Conservation (phyloP, 2,797 vertebrate genomes). For the Tokudaia muenninki region DNA sequence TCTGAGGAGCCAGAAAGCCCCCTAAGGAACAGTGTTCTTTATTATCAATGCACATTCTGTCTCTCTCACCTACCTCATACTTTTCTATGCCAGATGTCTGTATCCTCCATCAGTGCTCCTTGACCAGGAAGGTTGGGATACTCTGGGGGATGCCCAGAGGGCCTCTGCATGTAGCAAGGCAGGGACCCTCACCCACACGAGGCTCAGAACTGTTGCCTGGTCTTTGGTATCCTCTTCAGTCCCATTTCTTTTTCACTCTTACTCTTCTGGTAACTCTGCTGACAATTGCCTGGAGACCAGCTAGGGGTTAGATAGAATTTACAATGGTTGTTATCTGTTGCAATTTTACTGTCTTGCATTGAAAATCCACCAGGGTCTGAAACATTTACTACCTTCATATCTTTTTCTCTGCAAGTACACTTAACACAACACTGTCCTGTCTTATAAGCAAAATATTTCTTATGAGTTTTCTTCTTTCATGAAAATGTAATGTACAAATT, state of each 20-base stretch:
- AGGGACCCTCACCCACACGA: constrained; percentile 96
- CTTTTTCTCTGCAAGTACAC: background rate
- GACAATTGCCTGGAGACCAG: constrained; percentile 97
- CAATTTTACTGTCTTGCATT: constrained; percentile 99
- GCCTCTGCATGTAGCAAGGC: constrained; percentile 96
- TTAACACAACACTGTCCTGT: background rate
- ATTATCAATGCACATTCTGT: constrained; percentile 98
- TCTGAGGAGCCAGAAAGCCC: constrained; percentile 68
- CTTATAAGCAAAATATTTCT: background rate
- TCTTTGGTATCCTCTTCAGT: constrained; percentile 94
- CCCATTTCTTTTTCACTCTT: constrained; percentile 95
- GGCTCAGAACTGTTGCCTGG: constrained; percentile 94
- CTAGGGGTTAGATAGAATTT: constrained; percentile 96
- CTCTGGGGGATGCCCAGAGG: constrained; percentile 94
- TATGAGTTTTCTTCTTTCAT: background rate
- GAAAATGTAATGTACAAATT: background rate
- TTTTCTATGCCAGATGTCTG: background rate
- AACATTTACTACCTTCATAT: constrained; percentile 95
- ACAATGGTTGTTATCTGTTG: constrained; percentile 98
- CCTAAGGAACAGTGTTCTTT: constrained; percentile 94
- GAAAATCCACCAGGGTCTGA: constrained; percentile 97
- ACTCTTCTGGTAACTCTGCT: constrained; percentile 97
- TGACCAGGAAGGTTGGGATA: constrained; percentile 94
- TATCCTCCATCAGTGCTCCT: constrained; percentile 93
- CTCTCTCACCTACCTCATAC: constrained; percentile 89